Evolutionary conservation across 2,113 vertebrate species (phyloP).

Genomic region (Cheirogaleus medius): DNA sequence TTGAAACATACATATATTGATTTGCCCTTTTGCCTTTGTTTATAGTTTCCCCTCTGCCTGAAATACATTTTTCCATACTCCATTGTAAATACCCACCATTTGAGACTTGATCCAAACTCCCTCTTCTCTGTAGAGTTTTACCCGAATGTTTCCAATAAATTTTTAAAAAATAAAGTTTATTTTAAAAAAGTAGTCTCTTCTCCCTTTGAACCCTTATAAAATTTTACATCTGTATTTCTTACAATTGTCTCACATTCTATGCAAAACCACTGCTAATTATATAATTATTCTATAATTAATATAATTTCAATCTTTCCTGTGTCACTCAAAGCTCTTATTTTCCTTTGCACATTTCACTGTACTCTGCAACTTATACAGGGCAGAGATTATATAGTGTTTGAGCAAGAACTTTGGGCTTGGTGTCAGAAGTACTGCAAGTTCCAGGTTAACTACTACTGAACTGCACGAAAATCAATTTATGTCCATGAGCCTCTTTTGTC

Average conservation of each 20-base stretch:
- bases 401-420: background rate
- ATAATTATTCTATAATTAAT: slow-evolving; percentile 2
- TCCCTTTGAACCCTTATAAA: background rate
- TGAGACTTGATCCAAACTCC: background rate
- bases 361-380: background rate
- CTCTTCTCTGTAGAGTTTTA: background rate
- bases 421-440: background rate
- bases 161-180: background rate
- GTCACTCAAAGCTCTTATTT: background rate
- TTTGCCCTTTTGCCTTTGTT: background rate
- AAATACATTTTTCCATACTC: background rate
- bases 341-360: background rate
- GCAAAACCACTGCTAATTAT: background rate
- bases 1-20: background rate
- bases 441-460: background rate
- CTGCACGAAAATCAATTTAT: background rate
- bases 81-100: background rate
- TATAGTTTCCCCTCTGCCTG: background rate
- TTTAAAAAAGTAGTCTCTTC: background rate
- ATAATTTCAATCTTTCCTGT: background rate
- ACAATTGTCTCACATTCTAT: background rate
- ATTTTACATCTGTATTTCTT: background rate
- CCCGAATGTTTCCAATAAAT: background rate
- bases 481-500: background rate
- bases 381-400: background rate